Conservation (phyloP, 2,113 vertebrate genomes). For the Fulmarus glacialis region DNA sequence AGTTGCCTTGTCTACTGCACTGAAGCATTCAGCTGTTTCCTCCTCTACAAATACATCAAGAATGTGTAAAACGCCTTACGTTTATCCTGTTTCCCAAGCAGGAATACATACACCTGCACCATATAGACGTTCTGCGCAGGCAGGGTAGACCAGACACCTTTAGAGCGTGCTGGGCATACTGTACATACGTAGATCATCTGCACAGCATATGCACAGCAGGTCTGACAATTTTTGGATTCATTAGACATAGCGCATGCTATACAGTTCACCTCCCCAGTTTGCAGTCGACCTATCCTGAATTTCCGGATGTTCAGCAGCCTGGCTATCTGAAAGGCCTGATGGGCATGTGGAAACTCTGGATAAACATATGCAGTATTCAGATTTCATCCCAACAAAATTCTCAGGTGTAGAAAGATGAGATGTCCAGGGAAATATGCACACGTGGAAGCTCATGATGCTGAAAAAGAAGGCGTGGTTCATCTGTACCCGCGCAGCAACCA, state of each 20-base stretch:
- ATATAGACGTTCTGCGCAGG: not conserved
- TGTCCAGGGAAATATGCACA: not conserved
- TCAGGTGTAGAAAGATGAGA: not conserved
- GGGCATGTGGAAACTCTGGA: not conserved
- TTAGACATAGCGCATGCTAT: not conserved
- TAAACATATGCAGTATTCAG: not conserved
- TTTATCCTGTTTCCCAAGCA: not conserved
- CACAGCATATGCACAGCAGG: conserved; percentile 4
- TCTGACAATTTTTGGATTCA: not conserved
- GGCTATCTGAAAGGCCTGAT: not conserved
- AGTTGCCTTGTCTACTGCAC: not conserved
- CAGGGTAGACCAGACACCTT: not conserved
- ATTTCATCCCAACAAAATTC: conserved; percentile 6
- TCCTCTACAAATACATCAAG: not conserved
- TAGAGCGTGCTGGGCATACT: fast-evolving
- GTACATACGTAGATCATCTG: not conserved
- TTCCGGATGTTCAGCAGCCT: conserved; percentile 6
- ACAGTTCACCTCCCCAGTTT: not conserved
- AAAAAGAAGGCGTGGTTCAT: not conserved
- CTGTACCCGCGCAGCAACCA: not conserved
- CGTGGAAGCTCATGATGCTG: fast-evolving
- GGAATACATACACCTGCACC: not conserved
- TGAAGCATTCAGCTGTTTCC: not conserved
- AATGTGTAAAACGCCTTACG: fast-evolving
- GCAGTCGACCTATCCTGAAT: conserved; percentile 1